Evolutionary conservation across 1,140 invertebrate genomes (phyloP).

Genomic region (Anoplophora glabripennis): DNA sequence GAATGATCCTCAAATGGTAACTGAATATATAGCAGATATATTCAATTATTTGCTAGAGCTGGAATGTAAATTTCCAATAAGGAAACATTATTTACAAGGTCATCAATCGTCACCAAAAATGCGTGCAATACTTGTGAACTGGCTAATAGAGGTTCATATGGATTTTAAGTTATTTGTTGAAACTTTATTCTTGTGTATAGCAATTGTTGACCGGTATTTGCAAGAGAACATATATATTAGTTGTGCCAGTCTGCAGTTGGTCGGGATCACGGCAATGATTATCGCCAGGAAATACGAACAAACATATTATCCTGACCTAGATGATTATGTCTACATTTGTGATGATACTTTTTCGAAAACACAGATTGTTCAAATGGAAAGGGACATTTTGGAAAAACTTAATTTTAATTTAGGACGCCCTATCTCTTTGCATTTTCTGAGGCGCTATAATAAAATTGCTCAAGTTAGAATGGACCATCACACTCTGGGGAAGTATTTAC

Average conservation of each 20-base stretch:
- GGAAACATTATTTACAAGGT: conserved; percentile 60
- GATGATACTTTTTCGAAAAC: conserved; percentile 62
- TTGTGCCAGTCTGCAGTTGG: conserved; percentile 76
- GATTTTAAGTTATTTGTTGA: conserved; percentile 87
- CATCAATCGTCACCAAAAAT: conserved; percentile 76
- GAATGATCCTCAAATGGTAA: conserved; percentile 74
- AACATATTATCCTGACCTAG: conserved; percentile 83
- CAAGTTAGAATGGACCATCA: conserved; percentile 70
- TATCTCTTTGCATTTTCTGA: conserved; percentile 82
- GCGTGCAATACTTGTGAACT: conserved; percentile 87
- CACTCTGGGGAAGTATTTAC: conserved; percentile 82
- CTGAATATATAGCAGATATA: conserved; percentile 82
- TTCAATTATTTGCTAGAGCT: conserved; percentile 72
- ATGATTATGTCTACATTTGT: conserved; percentile 90
- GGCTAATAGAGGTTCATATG: conserved; percentile 89
- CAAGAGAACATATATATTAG: conserved; percentile 59
- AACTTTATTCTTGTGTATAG: conserved; percentile 85
- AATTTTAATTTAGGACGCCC: conserved; percentile 83
- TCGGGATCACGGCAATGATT: conserved; percentile 88
- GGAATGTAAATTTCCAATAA: conserved; percentile 65
- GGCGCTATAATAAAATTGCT: conserved; percentile 64
- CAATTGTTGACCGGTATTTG: conserved; percentile 87
- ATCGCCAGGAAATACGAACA: conserved; percentile 96
- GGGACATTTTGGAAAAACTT: conserved; percentile 69
- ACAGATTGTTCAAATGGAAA: conserved; percentile 68